A percentile compares a stretch with the other conserved stretches of the same genome.
Conservation (phyloP, 2,888 invertebrate genomes). For the Oscheius myriophilus region DNA sequence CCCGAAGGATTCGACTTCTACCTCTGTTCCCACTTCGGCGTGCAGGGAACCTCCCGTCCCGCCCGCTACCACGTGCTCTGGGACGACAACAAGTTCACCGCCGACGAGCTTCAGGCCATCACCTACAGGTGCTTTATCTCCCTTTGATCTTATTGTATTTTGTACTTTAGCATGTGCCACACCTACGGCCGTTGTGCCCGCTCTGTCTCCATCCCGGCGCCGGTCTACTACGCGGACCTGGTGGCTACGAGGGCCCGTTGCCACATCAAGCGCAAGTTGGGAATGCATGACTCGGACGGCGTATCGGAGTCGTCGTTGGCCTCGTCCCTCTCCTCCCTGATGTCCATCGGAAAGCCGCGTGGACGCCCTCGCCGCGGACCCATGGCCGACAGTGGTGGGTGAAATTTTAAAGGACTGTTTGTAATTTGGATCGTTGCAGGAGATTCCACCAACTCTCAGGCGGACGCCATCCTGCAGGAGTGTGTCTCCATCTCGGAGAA, state of each 20-base stretch:
- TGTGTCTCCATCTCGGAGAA: conserved; percentile 58
- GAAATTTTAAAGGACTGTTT: neutral
- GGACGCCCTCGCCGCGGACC: neutral
- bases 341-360: conserved; percentile 35
- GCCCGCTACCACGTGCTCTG: conserved; percentile 66
- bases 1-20: conserved; percentile 68
- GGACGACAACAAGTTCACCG: conserved; percentile 64
- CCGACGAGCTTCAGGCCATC: conserved; percentile 66
- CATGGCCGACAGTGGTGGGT: neutral
- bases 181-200: conserved; percentile 66
- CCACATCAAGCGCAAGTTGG: conserved; percentile 64
- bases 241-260: conserved; percentile 64
- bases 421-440: too few relatives aligned
- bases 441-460: conserved; percentile 25
- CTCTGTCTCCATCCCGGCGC: conserved; percentile 64
- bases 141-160: too few relatives aligned
- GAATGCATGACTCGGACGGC: conserved; percentile 46
- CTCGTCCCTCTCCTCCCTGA: conserved; percentile 46
- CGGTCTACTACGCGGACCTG: conserved; percentile 66
- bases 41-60: conserved; percentile 68
- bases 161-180: conserved; percentile 63
- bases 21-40: conserved; percentile 63
- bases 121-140: conserved; percentile 52
- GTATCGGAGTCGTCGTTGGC: conserved; percentile 30
- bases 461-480: conserved; percentile 56